A percentile compares a stretch with the other conserved stretches of the same genome.
Evolutionary conservation across 1,140 invertebrate species (phyloP).

Genomic region (Tetragnatha versicolor): DNA sequence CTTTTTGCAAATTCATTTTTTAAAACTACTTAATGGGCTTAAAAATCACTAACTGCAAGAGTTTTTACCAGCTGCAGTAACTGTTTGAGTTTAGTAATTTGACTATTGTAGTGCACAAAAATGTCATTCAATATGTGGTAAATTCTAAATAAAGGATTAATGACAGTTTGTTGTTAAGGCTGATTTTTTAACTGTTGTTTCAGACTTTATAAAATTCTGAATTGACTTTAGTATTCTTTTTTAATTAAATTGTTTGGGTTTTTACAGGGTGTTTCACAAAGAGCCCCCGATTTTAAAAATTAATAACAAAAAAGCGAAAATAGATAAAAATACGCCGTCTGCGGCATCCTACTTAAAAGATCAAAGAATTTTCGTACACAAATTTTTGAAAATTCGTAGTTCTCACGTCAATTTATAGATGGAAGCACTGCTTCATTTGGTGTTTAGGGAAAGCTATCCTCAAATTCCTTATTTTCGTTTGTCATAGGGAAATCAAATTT

Average conservation of each 20-base stretch:
- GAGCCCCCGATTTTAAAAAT: no score
- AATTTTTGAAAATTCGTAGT: no score
- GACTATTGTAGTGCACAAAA: slow-evolving; percentile 50
- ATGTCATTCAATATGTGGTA: slow-evolving; percentile 55
- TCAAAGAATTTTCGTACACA: no score
- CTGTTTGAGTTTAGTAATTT: slow-evolving; percentile 32
- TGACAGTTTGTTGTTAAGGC: neutral
- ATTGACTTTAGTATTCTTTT: neutral
- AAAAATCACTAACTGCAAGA: slow-evolving; percentile 23
- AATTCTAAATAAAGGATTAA: slow-evolving; percentile 54
- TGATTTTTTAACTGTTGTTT: neutral
- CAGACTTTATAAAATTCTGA: neutral
- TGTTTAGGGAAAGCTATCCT: no score
- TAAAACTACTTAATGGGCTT: slow-evolving; percentile 42
- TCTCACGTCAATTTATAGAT: no score
- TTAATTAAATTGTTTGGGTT: neutral
- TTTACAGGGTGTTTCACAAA: neutral
- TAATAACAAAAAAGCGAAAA: no score
- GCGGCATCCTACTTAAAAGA: no score
- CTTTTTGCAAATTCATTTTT: slow-evolving; percentile 23
- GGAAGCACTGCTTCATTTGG: no score
- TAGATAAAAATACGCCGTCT: no score
- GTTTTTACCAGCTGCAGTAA: slow-evolving; percentile 24
- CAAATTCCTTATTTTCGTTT: no score
- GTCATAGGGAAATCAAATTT: no score